Percentiles rank a stretch among this genome's conserved stretches.
Conservation (phyloP, 2,888 invertebrate genomes). For the Apotomis capreana region DNA sequence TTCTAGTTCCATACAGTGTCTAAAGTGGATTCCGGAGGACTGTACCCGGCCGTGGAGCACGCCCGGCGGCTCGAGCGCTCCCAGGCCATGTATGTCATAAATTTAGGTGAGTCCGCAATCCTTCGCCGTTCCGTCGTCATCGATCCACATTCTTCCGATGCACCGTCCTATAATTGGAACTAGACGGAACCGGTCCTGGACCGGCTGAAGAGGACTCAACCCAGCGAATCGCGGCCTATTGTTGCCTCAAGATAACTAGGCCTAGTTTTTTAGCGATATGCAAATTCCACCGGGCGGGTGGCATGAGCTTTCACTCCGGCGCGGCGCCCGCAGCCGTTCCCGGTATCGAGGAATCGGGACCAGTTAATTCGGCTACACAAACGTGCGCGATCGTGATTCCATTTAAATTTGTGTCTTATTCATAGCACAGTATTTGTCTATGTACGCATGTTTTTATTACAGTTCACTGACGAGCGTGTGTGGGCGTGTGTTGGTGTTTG, state of each 20-base stretch:
- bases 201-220: slow-evolving; percentile 51
- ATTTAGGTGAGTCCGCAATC: slow-evolving; percentile 81
- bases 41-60: slow-evolving; percentile 81
- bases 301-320: slow-evolving; percentile 62
- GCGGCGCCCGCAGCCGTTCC: slow-evolving; percentile 9
- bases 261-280: slow-evolving; percentile 58
- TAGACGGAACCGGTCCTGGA: slow-evolving; percentile 71
- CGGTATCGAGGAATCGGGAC: slow-evolving; percentile 39
- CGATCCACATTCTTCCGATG: slow-evolving; percentile 65
- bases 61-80: slow-evolving; percentile 80
- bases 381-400: slow-evolving; percentile 71
- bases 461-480: slow-evolving; percentile 75
- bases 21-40: slow-evolving; percentile 81
- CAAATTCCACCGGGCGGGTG: slow-evolving; percentile 57
- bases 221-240: slow-evolving; percentile 44
- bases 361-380: slow-evolving; percentile 56
- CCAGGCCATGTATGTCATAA: slow-evolving; percentile 83
- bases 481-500: slow-evolving; percentile 82
- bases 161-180: slow-evolving; percentile 71
- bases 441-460: slow-evolving; percentile 80
- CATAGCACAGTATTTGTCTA: slow-evolving; percentile 66
- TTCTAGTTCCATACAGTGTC: slow-evolving; percentile 68
- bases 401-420: slow-evolving; percentile 76
- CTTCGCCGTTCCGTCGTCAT: slow-evolving; percentile 59
- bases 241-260: slow-evolving; percentile 45